Conservation (phyloP, 2,797 vertebrate species). For the Galago senegalensis region DNA sequence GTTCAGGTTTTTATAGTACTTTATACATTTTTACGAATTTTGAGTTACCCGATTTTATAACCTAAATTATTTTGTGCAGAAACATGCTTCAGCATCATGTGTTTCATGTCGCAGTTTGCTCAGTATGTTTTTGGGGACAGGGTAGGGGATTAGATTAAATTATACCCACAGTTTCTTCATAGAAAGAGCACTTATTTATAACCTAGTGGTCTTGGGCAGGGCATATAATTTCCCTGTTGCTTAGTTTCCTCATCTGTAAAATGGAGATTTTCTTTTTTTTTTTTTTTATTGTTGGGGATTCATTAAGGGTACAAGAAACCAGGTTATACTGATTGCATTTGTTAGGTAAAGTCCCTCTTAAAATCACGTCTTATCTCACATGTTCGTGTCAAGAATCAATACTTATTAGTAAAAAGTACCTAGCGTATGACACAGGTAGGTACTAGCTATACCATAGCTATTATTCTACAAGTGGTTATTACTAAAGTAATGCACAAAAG, state of each 20-base stretch:
- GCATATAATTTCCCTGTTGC: not conserved
- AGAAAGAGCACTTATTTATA: constrained; percentile 55
- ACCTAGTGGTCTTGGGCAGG: not conserved
- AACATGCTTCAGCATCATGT: constrained; percentile 3
- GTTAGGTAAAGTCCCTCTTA: no score
- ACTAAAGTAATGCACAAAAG: not conserved
- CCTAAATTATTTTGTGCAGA: constrained; percentile 74
- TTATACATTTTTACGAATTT: constrained; percentile 85
- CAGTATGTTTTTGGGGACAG: not conserved
- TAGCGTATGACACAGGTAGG: not conserved
- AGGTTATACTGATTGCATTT: no score
- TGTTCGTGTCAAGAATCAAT: not conserved
- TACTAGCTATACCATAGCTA: not conserved
- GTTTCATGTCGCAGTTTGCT: constrained; percentile 31
- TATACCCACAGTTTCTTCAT: not conserved
- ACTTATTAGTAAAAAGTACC: not conserved
- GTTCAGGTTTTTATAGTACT: constrained; percentile 77
- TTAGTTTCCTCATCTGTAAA: constrained; percentile 50
- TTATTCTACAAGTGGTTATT: not conserved
- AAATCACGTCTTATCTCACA: not conserved
- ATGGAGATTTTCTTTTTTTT: not conserved
- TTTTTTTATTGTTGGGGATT: no score
- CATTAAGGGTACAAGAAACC: no score
- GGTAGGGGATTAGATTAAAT: constrained; percentile 29
- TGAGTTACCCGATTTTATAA: constrained; percentile 81